phyloP scores from a whole-genome alignment of 2,888 invertebrate species.

The Conus canariensis region DNA sequence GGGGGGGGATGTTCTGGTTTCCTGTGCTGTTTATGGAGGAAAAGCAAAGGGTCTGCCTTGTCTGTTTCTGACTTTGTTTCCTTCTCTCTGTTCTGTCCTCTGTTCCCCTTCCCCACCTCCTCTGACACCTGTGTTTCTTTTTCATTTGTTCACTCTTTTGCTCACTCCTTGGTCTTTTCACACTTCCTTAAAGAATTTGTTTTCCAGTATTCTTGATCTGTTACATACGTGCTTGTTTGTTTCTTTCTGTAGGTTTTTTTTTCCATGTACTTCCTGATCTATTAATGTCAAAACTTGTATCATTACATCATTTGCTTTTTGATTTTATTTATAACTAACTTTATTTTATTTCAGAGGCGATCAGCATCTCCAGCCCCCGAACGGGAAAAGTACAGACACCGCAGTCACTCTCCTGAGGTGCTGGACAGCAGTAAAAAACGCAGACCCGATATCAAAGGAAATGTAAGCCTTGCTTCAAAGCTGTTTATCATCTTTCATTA shows the following conservation, averaged over 20 bases:
- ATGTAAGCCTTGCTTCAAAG: constrained; percentile 57
- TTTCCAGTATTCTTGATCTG: neutral
- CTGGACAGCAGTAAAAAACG: constrained; percentile 67
- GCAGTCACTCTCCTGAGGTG: constrained; percentile 69
- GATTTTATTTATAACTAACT: neutral
- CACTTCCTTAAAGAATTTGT: neutral
- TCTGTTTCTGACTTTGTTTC: neutral
- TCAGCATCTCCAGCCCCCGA: constrained; percentile 71
- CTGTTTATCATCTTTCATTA: no score
- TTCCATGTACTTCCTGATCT: neutral
- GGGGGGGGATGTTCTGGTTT: no score
- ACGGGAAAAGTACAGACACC: constrained; percentile 68
- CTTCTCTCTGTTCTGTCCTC: neutral
- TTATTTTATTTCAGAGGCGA: constrained; percentile 63
- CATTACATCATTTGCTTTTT: no score
- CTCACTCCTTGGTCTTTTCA: neutral
- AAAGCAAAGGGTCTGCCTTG: no score
- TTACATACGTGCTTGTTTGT: neutral
- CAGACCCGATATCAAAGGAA: constrained; percentile 66
- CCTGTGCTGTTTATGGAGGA: no score
- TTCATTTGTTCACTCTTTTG: neutral
- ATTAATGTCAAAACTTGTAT: no score
- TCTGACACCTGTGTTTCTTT: neutral
- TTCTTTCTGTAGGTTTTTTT: neutral
- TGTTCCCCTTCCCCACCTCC: neutral